Conservation (phyloP, 2,797 vertebrate species). For the Semotilus atromaculatus region DNA sequence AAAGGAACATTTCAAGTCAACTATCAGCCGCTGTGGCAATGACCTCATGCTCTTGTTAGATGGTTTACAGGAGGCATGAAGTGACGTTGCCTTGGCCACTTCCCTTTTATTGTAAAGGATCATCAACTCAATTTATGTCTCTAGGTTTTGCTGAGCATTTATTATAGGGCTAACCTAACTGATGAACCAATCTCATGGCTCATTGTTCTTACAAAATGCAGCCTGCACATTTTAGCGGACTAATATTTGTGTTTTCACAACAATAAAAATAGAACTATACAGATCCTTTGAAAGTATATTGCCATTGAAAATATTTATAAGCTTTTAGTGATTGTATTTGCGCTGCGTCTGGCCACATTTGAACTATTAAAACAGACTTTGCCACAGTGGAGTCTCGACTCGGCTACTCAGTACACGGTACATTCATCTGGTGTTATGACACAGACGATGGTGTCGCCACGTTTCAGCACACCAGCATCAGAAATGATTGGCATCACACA, state of each 20-base stretch:
- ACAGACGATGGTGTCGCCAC: constrained; percentile 25
- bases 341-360: constrained; percentile 24
- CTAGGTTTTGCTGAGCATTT: constrained; percentile 9
- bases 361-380: constrained; percentile 40
- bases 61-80: constrained; percentile 12
- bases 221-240: constrained; percentile 40
- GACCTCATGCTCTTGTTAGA: constrained; percentile 1
- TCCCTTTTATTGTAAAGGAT: not conserved
- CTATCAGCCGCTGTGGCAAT: constrained; percentile 1
- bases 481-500: constrained; percentile 44
- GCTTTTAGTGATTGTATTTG: constrained; percentile 67
- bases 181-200: constrained; percentile 23
- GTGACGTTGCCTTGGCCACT: not conserved
- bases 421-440: constrained; percentile 66
- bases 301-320: constrained; percentile 48
- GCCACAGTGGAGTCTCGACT: constrained; percentile 39
- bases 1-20: constrained; percentile 11
- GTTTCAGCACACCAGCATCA: constrained; percentile 44
- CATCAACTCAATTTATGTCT: constrained; percentile 16
- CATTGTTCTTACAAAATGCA: constrained; percentile 57
- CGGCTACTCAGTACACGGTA: constrained; percentile 54
- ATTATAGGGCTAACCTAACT: constrained; percentile 15
- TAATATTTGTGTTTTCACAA: constrained; percentile 41
- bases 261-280: constrained; percentile 66
- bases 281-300: constrained; percentile 44